These are phyloP conservation scores for Gymnodraco acuticeps DNA, from an alignment of 2,797 vertebrate species.

Conservation along the genomic window DNA sequence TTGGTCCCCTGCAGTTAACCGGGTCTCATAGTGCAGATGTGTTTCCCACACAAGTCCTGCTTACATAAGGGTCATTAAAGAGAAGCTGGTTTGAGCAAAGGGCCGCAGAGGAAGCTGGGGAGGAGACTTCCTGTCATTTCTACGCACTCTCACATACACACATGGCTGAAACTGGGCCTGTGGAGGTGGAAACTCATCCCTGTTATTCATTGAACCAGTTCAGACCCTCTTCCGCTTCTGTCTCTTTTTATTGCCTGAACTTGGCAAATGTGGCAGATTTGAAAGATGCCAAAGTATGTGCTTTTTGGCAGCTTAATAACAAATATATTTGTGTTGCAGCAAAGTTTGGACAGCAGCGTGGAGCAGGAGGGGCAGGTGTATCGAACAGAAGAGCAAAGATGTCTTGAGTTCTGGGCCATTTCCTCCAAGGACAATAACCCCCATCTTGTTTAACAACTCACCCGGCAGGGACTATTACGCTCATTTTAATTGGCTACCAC, in stretches of 20 bases:
- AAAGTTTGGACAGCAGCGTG: conserved; percentile 43
- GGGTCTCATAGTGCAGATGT: conserved; percentile 32
- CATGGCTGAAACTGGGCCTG: conserved; percentile 3
- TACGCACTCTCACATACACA: conserved; percentile 19
- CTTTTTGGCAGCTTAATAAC: background rate
- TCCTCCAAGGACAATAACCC: conserved; percentile 92
- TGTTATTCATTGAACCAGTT: conserved; percentile 18
- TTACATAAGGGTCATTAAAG: conserved; percentile 51
- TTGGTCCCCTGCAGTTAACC: conserved; percentile 30
- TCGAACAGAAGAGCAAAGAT: conserved; percentile 77
- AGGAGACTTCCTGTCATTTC: conserved; percentile 51
- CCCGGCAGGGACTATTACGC: conserved; percentile 89
- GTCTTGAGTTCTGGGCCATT: conserved; percentile 89
- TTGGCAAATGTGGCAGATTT: conserved; percentile 9
- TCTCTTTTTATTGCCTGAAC: background rate
- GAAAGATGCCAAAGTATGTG: conserved; percentile 1
- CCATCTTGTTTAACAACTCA: conserved; percentile 93
- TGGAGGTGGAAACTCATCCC: conserved; percentile 20
- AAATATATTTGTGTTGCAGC: conserved; percentile 26
- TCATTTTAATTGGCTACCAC: conserved; percentile 90
- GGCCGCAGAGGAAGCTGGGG: conserved; percentile 37
- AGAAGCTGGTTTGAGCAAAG: conserved; percentile 30
- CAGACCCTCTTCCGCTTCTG: conserved; percentile 3
- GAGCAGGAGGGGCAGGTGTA: conserved; percentile 70
- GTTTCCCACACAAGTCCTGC: conserved; percentile 49